Evolutionary conservation across 1,140 invertebrate species (phyloP).

Genomic region (Solen grandis): DNA sequence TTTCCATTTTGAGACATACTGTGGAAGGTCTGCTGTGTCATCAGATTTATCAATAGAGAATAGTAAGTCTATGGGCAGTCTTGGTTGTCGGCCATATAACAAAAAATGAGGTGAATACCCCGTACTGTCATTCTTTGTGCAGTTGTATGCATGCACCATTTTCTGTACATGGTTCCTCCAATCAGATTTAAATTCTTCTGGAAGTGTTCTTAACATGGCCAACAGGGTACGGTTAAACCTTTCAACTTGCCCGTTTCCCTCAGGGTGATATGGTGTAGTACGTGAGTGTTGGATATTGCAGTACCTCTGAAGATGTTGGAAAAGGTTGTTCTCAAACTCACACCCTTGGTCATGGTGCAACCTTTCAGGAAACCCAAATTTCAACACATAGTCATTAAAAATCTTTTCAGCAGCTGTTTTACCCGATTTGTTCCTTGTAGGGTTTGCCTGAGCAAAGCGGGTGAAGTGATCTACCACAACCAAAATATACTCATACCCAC

Average conservation of each 20-base stretch:
- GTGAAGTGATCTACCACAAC: conserved; percentile 28
- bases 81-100: conserved; percentile 52
- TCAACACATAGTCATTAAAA: not conserved
- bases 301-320: not conserved
- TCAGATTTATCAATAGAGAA: conserved; percentile 23
- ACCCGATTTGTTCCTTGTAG: conserved; percentile 19
- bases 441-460: conserved; percentile 7
- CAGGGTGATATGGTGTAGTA: conserved; percentile 8
- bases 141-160: conserved; percentile 51
- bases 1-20: conserved; percentile 13
- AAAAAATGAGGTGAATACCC: conserved; percentile 29
- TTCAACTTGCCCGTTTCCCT: not conserved
- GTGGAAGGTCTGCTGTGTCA: not conserved
- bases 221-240: conserved; percentile 12
- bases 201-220: conserved; percentile 39
- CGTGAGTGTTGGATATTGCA: not conserved
- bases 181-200: not conserved
- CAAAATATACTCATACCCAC: conserved; percentile 16
- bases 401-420: conserved; percentile 2
- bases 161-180: conserved; percentile 3
- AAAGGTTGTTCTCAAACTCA: conserved; percentile 15
- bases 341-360: not conserved
- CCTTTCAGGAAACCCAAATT: not conserved
- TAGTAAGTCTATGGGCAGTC: conserved; percentile 28
- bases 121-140: conserved; percentile 40